phyloP scores from a whole-genome alignment of 2,797 vertebrate species.

The Siniperca undulata region DNA sequence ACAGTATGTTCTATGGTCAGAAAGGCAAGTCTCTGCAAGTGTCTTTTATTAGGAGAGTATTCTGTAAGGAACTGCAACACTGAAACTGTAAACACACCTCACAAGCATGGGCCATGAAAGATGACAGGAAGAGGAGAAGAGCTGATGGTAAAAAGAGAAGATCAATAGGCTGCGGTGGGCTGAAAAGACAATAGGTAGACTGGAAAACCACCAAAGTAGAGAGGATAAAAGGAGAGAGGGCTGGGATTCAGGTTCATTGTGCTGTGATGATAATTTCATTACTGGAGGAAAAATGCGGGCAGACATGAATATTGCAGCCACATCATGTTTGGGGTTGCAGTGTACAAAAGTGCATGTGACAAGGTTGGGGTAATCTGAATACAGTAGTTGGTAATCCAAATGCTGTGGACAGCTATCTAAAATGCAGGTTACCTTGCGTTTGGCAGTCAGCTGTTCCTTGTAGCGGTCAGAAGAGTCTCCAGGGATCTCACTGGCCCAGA shows the following conservation, averaged over 20 bases:
- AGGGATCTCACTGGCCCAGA: conserved; percentile 97
- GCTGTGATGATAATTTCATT: conserved; percentile 25
- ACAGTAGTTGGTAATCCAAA: neutral
- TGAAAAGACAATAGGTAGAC: conserved; percentile 5
- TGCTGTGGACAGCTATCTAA: neutral
- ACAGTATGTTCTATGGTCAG: neutral
- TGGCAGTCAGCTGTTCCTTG: conserved; percentile 95
- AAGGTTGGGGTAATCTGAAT: conserved; percentile 7
- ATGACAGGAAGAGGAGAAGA: neutral
- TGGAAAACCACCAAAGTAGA: neutral
- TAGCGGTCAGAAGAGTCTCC: conserved; percentile 96
- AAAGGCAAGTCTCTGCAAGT: conserved; percentile 2
- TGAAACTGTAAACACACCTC: conserved; percentile 22
- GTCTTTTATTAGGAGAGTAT: neutral
- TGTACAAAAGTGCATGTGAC: neutral
- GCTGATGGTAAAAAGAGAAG: neutral
- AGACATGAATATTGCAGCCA: neutral
- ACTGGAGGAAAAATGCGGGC: neutral
- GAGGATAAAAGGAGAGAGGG: neutral
- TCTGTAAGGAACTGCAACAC: neutral
- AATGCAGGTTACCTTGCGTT: conserved; percentile 90
- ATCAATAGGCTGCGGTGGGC: neutral
- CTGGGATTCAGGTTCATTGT: neutral
- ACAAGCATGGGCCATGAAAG: neutral
- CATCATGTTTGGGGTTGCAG: neutral